Evolutionary conservation across 2,113 vertebrate species (phyloP).

Genomic region (Xiphorhynchus elegans): DNA sequence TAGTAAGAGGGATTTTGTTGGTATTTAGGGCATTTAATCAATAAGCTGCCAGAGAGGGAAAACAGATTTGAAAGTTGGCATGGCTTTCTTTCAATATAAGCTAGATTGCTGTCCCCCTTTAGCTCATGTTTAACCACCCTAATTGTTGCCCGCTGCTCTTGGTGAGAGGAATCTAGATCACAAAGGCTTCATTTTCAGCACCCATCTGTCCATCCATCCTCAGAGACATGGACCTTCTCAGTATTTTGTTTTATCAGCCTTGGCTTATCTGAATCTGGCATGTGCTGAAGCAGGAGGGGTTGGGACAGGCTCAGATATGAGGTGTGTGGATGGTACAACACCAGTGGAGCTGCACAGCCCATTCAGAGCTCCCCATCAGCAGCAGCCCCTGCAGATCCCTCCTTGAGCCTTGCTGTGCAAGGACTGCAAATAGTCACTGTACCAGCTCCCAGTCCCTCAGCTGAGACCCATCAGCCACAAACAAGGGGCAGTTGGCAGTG

Average conservation of each 20-base stretch:
- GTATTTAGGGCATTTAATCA: constrained; percentile 47
- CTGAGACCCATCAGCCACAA: constrained; percentile 18
- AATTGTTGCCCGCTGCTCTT: not conserved
- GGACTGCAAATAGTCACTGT: not conserved
- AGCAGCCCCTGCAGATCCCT: not conserved
- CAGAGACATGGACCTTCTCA: not conserved
- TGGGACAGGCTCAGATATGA: not conserved
- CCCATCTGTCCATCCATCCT: not conserved
- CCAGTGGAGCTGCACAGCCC: not conserved
- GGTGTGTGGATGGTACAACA: not conserved
- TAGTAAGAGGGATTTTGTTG: constrained; percentile 36
- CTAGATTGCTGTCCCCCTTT: not conserved
- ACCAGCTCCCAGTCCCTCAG: not conserved
- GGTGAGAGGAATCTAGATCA: not conserved
- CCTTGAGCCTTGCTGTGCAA: not conserved
- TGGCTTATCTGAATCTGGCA: not conserved
- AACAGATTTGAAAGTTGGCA: constrained; percentile 32
- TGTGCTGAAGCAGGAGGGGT: not conserved
- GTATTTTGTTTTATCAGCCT: not conserved
- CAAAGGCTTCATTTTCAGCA: not conserved
- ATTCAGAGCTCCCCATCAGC: rapidly evolving
- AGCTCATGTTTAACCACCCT: not conserved
- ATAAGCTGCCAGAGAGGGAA: constrained; percentile 20
- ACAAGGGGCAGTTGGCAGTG: constrained; percentile 14
- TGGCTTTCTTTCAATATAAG: not conserved